These are phyloP conservation scores for Dryocosmus kuriphilus DNA, from an alignment of 2,888 invertebrate species.

Conservation along the genomic window DNA sequence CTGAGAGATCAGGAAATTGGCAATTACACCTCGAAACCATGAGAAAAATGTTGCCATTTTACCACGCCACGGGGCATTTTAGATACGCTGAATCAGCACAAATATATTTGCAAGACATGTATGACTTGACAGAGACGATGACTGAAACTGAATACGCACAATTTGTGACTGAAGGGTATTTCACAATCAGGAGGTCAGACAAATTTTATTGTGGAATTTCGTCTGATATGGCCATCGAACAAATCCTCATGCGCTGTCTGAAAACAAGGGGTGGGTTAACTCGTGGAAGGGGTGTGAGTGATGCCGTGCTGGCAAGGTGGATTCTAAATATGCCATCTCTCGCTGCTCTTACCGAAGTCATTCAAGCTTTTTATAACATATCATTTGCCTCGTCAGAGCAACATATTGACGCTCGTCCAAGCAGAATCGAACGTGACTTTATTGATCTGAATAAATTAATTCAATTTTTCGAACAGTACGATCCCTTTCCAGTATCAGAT, in stretches of 20 bases:
- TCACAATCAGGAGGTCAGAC: too few relatives aligned
- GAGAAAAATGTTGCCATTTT: conserved; percentile 60
- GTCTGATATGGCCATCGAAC: conserved; percentile 55
- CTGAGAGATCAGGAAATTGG: conserved; percentile 60
- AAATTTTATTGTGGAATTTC: too few relatives aligned
- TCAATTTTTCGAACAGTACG: conserved; percentile 55
- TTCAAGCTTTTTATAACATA: conserved; percentile 42
- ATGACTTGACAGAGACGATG: conserved; percentile 39
- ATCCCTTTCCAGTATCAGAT: conserved; percentile 52
- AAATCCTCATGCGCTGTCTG: conserved; percentile 58
- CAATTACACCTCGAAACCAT: conserved; percentile 57
- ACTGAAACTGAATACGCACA: too few relatives aligned
- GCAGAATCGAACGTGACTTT: conserved; percentile 16
- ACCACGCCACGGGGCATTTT: conserved; percentile 66
- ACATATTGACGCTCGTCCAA: conserved; percentile 14
- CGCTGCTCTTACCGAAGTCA: conserved; percentile 47
- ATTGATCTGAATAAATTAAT: conserved; percentile 11
- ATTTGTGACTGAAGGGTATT: too few relatives aligned
- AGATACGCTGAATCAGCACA: conserved; percentile 64
- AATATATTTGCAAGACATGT: conserved; percentile 66
- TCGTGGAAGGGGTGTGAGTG: too few relatives aligned
- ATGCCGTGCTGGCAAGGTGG: conserved; percentile 42
- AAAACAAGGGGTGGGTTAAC: conserved; percentile 60
- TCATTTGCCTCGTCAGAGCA: neutral
- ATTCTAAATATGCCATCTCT: conserved; percentile 52